Conservation (phyloP, 2,797 vertebrate species). For the Apodemus agrarius region DNA sequence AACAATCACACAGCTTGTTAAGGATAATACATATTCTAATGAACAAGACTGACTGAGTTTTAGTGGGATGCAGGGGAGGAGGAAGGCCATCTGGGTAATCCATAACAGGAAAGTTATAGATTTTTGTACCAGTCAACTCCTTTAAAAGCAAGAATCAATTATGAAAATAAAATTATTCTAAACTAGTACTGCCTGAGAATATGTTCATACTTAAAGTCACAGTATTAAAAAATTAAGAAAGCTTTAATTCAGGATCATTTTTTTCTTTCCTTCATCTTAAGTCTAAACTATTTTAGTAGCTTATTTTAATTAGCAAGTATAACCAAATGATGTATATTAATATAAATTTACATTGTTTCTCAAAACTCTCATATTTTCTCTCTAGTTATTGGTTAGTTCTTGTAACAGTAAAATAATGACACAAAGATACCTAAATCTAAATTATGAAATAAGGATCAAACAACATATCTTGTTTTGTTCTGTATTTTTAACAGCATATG, state of each 20-base stretch:
- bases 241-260: slow-evolving; percentile 36
- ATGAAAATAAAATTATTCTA: slow-evolving; percentile 76
- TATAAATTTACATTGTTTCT: slow-evolving; percentile 62
- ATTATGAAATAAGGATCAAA: slow-evolving; percentile 71
- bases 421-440: slow-evolving; percentile 63
- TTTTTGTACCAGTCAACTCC: slow-evolving; percentile 71
- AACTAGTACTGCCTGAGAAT: slow-evolving; percentile 37
- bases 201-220: slow-evolving; percentile 47
- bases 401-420: slow-evolving; percentile 22
- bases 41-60: slow-evolving; percentile 19
- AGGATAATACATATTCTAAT: slow-evolving; percentile 42
- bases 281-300: slow-evolving; percentile 35
- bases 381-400: slow-evolving; percentile 13
- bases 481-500: slow-evolving; percentile 49
- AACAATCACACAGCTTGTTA: slow-evolving; percentile 4
- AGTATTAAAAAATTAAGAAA: slow-evolving; percentile 61
- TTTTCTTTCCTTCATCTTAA: slow-evolving; percentile 42
- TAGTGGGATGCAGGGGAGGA: slow-evolving; percentile 62
- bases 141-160: slow-evolving; percentile 75
- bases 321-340: slow-evolving; percentile 2
- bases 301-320: slow-evolving; percentile 57
- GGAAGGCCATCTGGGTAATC: slow-evolving; percentile 73
- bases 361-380: slow-evolving; percentile 58
- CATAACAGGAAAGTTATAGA: slow-evolving; percentile 74
- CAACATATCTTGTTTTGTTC: slow-evolving; percentile 27